These are phyloP conservation scores for Lasioglossum lativentre DNA, from an alignment of 2,888 invertebrate genomes.

Conservation along the genomic window DNA sequence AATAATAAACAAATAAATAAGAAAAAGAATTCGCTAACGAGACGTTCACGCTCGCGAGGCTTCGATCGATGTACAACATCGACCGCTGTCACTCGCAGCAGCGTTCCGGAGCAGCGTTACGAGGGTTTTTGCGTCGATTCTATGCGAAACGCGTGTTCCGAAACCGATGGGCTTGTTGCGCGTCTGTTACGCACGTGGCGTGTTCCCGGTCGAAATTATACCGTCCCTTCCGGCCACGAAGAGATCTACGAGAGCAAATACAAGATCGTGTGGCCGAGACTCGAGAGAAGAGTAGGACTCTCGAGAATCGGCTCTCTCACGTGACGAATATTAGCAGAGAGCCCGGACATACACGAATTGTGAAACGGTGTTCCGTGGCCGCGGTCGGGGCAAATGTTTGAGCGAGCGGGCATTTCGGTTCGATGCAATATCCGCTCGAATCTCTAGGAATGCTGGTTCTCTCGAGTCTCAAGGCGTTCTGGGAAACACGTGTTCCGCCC, in stretches of 20 bases:
- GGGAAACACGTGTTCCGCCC: slow-evolving; percentile 49
- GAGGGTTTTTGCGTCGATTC: neutral
- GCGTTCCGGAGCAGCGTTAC: neutral
- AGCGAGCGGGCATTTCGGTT: slow-evolving; percentile 43
- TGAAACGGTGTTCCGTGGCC: slow-evolving; percentile 9
- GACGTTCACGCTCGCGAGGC: neutral
- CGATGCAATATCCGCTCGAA: slow-evolving; percentile 58
- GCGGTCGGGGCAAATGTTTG: slow-evolving; percentile 44
- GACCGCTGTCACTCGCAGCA: neutral
- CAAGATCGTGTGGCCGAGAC: neutral
- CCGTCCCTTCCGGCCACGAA: neutral
- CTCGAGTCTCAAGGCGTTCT: slow-evolving; percentile 36
- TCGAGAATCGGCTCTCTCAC: neutral
- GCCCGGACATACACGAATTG: slow-evolving; percentile 18
- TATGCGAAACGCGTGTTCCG: neutral
- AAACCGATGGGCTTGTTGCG: neutral
- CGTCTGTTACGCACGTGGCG: slow-evolving; percentile 18
- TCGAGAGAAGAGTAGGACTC: neutral
- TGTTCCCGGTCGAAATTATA: neutral
- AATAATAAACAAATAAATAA: slow-evolving; percentile 6
- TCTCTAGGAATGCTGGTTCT: slow-evolving; percentile 28
- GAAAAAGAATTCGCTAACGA: neutral
- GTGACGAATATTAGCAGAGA: neutral
- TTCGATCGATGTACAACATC: neutral
- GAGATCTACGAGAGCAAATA: neutral